A percentile compares a stretch with the other conserved stretches of the same genome.
phyloP scores from a whole-genome alignment of 2,797 vertebrate species.

The Acanthornis magna region DNA sequence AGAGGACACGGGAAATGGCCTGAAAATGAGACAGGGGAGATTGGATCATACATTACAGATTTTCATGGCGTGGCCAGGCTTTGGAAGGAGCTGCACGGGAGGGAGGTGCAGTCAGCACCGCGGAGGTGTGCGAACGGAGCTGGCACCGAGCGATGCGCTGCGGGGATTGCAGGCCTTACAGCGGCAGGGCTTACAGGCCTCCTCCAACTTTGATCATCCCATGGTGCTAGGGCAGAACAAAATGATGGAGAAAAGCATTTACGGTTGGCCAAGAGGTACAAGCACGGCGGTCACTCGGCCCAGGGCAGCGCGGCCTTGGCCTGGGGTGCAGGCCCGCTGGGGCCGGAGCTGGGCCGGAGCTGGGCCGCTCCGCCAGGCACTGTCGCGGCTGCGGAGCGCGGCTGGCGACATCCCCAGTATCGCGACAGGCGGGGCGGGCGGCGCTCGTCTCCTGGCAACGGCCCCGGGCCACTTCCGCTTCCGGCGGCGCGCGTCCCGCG shows the following conservation, averaged over 20 bases:
- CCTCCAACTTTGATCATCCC: background rate
- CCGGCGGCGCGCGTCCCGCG: background rate
- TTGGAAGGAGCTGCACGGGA: background rate
- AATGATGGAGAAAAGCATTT: background rate
- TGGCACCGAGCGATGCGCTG: background rate
- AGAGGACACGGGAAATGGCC: background rate
- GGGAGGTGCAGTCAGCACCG: background rate
- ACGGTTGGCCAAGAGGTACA: no score
- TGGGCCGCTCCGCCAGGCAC: background rate
- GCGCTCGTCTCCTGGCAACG: background rate
- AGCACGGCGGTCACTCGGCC: rapidly evolving
- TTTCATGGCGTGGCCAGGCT: background rate
- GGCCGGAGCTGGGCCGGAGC: no score
- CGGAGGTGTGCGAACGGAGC: no score
- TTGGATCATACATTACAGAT: no score
- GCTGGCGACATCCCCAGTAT: background rate
- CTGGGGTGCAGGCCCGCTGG: no score
- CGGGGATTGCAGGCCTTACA: background rate
- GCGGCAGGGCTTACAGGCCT: background rate
- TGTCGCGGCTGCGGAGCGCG: no score
- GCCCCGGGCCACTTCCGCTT: background rate
- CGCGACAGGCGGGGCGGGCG: background rate
- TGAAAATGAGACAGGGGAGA: background rate
- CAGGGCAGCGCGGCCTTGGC: background rate
- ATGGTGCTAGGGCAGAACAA: background rate